phyloP scores from a whole-genome alignment of 2,888 invertebrate species.

The Heliconius charithonia region DNA sequence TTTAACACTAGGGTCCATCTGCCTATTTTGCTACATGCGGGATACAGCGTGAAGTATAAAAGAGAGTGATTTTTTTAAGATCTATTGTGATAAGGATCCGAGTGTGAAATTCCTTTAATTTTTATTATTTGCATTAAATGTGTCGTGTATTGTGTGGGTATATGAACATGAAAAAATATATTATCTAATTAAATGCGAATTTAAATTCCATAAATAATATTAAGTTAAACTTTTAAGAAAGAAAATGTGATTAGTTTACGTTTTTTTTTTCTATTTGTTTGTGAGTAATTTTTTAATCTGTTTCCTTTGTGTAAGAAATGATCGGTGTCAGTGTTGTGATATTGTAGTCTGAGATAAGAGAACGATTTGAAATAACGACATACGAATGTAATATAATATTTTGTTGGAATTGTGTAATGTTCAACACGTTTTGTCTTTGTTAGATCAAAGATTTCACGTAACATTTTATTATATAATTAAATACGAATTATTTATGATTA shows the following conservation, averaged over 20 bases:
- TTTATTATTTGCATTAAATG: background rate
- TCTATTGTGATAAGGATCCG: constrained; percentile 5
- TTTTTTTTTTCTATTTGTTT: constrained; percentile 9
- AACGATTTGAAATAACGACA: constrained; percentile 7
- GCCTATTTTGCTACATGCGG: background rate
- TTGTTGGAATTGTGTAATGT: constrained; percentile 18
- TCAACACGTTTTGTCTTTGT: constrained; percentile 19
- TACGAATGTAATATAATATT: constrained; percentile 32
- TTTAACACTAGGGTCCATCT: background rate
- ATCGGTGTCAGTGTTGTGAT: constrained; percentile 40
- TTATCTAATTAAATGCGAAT: background rate
- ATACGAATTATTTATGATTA: no score
- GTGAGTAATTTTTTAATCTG: constrained; percentile 10
- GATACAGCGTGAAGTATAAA: background rate
- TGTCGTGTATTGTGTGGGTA: background rate
- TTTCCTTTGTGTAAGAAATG: background rate
- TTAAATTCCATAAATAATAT: constrained; percentile 19
- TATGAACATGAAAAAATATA: background rate
- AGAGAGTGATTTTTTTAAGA: background rate
- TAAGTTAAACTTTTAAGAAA: constrained; percentile 5
- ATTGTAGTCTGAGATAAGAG: constrained; percentile 16
- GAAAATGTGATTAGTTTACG: constrained; percentile 7
- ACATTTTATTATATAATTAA: background rate
- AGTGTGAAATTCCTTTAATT: background rate
- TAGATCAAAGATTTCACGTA: constrained; percentile 11